phyloP scores from a whole-genome alignment of 2,113 vertebrate genomes.

The Dunckerocampus dactyliophorus region DNA sequence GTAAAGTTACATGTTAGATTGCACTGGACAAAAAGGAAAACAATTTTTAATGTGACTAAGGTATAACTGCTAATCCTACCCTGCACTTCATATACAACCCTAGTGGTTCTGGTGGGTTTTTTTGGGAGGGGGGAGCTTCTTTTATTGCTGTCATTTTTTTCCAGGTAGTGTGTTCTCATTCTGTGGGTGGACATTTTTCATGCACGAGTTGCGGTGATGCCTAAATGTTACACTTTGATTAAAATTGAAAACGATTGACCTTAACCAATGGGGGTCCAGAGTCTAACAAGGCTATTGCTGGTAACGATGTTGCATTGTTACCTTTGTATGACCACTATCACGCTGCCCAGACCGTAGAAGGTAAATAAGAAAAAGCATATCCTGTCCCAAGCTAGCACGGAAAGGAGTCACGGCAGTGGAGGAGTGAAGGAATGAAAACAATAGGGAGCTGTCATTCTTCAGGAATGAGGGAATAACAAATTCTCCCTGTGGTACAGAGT shows the following conservation, averaged over 20 bases:
- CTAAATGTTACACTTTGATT: neutral
- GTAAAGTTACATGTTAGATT: too few relatives aligned
- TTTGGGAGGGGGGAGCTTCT: too few relatives aligned
- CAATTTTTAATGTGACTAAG: too few relatives aligned
- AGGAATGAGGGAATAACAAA: slow-evolving; percentile 66
- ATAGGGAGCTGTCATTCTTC: slow-evolving; percentile 71
- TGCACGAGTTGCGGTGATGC: neutral
- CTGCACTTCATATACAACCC: too few relatives aligned
- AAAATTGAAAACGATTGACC: too few relatives aligned
- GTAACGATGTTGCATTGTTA: neutral
- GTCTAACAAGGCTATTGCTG: neutral
- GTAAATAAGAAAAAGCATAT: slow-evolving; percentile 45
- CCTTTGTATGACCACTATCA: neutral
- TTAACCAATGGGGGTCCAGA: neutral
- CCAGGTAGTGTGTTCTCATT: too few relatives aligned
- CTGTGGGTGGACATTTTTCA: too few relatives aligned
- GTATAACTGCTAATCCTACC: too few relatives aligned
- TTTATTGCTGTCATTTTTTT: too few relatives aligned
- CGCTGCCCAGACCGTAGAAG: slow-evolving; percentile 16
- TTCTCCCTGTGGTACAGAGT: slow-evolving; percentile 47
- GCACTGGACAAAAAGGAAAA: too few relatives aligned
- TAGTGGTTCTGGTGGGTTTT: too few relatives aligned
- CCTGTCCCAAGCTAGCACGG: slow-evolving; percentile 48
- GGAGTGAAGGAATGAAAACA: slow-evolving; percentile 63
- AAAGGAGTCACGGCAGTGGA: slow-evolving; percentile 56